phyloP scores from a whole-genome alignment of 2,888 invertebrate genomes.

The Ichneumoninae sp. region DNA sequence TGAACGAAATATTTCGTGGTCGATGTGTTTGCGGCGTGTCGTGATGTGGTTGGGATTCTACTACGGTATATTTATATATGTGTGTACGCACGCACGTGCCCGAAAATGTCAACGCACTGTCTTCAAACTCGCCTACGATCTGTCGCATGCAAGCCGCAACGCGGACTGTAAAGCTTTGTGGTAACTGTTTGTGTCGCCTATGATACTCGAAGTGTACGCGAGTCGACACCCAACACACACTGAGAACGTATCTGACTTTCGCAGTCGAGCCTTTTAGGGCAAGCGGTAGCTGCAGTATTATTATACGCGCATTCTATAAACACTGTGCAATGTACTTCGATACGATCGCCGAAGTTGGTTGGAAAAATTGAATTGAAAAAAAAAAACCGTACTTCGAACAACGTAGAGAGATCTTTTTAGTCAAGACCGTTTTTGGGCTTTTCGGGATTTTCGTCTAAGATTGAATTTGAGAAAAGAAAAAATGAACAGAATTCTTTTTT shows the following conservation, averaged over 20 bases:
- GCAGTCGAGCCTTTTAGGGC: slow-evolving; percentile 63
- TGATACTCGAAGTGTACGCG: slow-evolving; percentile 1
- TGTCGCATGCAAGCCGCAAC: background rate
- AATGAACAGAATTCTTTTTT: too few species aligned
- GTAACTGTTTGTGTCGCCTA: slow-evolving; percentile 17
- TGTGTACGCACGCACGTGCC: slow-evolving; percentile 12
- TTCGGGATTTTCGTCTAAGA: background rate
- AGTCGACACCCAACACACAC: slow-evolving; percentile 33
- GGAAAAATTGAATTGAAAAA: background rate
- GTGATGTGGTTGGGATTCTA: background rate
- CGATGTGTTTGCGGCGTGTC: background rate
- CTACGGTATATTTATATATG: background rate
- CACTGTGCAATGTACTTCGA: slow-evolving; percentile 44
- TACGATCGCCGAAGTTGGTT: slow-evolving; percentile 22
- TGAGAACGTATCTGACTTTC: slow-evolving; percentile 54
- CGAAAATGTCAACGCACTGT: slow-evolving; percentile 33
- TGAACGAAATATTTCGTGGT: background rate
- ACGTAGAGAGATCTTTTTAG: background rate
- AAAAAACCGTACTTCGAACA: background rate
- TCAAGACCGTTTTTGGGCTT: background rate
- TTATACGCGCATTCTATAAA: slow-evolving; percentile 37
- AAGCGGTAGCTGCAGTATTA: slow-evolving; percentile 37
- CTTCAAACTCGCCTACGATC: slow-evolving; percentile 20
- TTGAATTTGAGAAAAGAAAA: background rate
- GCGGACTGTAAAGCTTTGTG: slow-evolving; percentile 1